A percentile compares a stretch with the other conserved stretches of the same genome.
Evolutionary conservation across 1,140 invertebrate species (phyloP).

Genomic region (Aphelenchoides fujianensis): DNA sequence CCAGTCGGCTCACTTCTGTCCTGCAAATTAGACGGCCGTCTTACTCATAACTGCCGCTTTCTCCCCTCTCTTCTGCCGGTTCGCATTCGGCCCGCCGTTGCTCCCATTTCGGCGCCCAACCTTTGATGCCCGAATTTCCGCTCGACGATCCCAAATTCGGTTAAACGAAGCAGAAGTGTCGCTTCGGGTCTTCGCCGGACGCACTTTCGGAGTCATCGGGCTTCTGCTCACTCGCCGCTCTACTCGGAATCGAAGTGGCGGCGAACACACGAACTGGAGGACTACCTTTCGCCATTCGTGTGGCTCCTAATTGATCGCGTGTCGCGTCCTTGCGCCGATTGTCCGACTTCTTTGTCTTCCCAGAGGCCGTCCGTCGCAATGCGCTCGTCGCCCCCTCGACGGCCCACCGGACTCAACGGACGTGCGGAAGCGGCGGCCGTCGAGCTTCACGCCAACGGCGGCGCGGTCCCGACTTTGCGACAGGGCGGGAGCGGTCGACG

Average conservation of each 20-base stretch:
- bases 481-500: background rate
- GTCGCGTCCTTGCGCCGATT: background rate
- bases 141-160: too few species aligned
- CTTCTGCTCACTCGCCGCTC: background rate
- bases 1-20: too few species aligned
- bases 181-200: background rate
- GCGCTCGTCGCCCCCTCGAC: slow-evolving; percentile 9
- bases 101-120: too few species aligned
- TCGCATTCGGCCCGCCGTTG: too few species aligned
- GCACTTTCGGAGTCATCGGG: background rate
- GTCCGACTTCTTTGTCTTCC: background rate
- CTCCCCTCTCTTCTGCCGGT: too few species aligned
- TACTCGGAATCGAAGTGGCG: background rate
- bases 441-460: background rate
- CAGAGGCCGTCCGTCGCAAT: background rate
- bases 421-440: background rate
- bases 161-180: background rate
- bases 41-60: too few species aligned
- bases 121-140: too few species aligned
- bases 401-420: slow-evolving; percentile 14
- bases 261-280: too few species aligned
- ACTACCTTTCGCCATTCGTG: too few species aligned
- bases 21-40: too few species aligned
- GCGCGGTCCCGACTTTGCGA: background rate
- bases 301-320: background rate